These are phyloP conservation scores for Anaspis maculata DNA, from an alignment of 2,888 invertebrate genomes.

Conservation along the genomic window DNA sequence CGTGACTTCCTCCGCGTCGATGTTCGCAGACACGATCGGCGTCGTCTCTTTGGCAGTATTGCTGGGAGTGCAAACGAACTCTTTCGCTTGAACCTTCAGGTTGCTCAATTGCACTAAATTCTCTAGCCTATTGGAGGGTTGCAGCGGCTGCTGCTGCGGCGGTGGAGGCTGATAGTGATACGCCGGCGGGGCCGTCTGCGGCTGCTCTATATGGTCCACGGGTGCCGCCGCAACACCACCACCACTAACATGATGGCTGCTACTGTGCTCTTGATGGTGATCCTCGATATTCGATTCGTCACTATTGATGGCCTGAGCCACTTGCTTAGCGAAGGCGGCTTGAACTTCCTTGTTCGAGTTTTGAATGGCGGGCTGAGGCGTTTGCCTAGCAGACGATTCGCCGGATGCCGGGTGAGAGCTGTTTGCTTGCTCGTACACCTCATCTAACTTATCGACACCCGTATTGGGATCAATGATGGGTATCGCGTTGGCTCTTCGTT, in stretches of 20 bases:
- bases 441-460: slow-evolving; percentile 39
- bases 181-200: not conserved
- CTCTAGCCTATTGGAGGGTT: slow-evolving; percentile 25
- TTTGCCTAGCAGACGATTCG: slow-evolving; percentile 45
- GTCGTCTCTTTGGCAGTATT: slow-evolving; percentile 36
- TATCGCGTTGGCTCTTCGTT: slow-evolving; percentile 33
- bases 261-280: slow-evolving; percentile 9
- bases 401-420: slow-evolving; percentile 40
- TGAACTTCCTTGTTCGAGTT: slow-evolving; percentile 32
- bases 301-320: slow-evolving; percentile 27
- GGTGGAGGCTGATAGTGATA: not conserved
- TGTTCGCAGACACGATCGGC: slow-evolving; percentile 64
- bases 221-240: not conserved
- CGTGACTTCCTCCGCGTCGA: slow-evolving; percentile 59
- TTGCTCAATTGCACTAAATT: slow-evolving; percentile 36
- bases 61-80: slow-evolving; percentile 31
- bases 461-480: slow-evolving; percentile 39
- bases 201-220: not conserved
- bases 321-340: slow-evolving; percentile 37
- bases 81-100: slow-evolving; percentile 40
- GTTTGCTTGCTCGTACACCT: slow-evolving; percentile 36
- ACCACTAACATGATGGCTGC: too few relatives aligned
- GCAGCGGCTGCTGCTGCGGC: slow-evolving; percentile 10
- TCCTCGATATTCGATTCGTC: slow-evolving; percentile 19
- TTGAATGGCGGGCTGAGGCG: slow-evolving; percentile 38